A percentile compares a stretch with the other conserved stretches of the same genome.
Evolutionary conservation across 1,140 invertebrate species (phyloP).

Genomic region (Asbolus verrucosus): DNA sequence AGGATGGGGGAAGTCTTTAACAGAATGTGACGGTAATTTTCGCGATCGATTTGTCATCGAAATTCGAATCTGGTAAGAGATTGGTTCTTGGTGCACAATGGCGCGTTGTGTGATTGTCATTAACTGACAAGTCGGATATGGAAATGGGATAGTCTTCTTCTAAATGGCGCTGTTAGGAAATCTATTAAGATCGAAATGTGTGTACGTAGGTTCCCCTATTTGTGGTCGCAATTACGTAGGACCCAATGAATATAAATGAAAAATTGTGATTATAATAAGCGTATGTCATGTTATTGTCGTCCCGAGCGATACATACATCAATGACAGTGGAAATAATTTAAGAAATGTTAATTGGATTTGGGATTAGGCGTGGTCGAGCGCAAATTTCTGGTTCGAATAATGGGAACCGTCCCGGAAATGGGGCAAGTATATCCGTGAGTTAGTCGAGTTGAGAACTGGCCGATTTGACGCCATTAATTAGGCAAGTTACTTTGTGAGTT

Average conservation of each 20-base stretch:
- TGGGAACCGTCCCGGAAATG: conserved; percentile 27
- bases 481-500: conserved; percentile 37
- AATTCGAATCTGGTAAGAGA: conserved; percentile 5
- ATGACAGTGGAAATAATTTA: background rate
- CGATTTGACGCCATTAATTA: conserved; percentile 33
- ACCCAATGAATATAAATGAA: conserved; percentile 45
- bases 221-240: conserved; percentile 10
- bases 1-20: background rate
- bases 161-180: conserved; percentile 44
- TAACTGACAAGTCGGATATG: conserved; percentile 41
- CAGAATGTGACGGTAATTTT: conserved; percentile 30
- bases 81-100: conserved; percentile 28
- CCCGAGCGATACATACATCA: background rate
- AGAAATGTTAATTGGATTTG: conserved; percentile 44
- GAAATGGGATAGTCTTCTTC: conserved; percentile 36
- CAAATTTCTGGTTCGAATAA: conserved; percentile 5
- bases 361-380: conserved; percentile 9
- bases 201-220: conserved; percentile 40
- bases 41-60: conserved; percentile 7
- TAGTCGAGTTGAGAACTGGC: conserved; percentile 26
- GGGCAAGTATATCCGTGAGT: conserved; percentile 22
- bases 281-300: background rate
- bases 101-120: conserved; percentile 30
- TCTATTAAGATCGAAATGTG: conserved; percentile 41
- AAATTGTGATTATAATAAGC: conserved; percentile 4